phyloP scores from a whole-genome alignment of 2,113 vertebrate species.

The Apteryx mantelli region DNA sequence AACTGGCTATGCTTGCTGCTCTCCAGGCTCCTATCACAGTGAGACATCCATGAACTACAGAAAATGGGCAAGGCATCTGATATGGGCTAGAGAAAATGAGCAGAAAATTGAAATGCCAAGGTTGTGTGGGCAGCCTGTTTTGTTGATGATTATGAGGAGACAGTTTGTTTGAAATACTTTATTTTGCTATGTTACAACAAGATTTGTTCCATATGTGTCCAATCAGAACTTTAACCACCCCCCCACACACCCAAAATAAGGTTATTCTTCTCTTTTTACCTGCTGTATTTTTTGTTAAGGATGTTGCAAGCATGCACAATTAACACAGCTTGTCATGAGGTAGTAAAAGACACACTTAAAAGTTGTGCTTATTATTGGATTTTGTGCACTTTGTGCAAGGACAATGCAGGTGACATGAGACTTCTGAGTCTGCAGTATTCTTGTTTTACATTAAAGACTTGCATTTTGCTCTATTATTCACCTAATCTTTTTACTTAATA shows the following conservation, averaged over 20 bases:
- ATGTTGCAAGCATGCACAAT: neutral
- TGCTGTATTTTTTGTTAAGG: neutral
- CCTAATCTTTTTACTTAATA: conserved; percentile 36
- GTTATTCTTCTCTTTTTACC: neutral
- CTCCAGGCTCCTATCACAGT: neutral
- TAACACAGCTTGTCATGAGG: neutral
- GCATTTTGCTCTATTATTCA: conserved; percentile 41
- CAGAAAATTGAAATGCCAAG: conserved; percentile 41
- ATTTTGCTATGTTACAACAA: neutral
- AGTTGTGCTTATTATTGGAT: neutral
- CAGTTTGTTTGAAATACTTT: neutral
- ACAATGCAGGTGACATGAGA: neutral
- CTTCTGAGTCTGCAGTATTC: neutral
- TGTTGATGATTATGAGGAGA: neutral
- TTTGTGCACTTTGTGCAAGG: neutral
- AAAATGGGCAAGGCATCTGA: neutral
- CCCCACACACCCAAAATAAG: neutral
- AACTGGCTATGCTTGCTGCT: neutral
- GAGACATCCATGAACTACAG: neutral
- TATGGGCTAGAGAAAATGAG: neutral
- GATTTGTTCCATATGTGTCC: neutral
- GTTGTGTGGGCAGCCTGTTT: neutral
- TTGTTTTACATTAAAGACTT: conserved; percentile 38
- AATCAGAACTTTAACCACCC: neutral
- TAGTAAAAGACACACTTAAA: conserved; percentile 16